Conservation (phyloP, 1,140 invertebrate genomes). For the Leptonema lineaticorne region DNA sequence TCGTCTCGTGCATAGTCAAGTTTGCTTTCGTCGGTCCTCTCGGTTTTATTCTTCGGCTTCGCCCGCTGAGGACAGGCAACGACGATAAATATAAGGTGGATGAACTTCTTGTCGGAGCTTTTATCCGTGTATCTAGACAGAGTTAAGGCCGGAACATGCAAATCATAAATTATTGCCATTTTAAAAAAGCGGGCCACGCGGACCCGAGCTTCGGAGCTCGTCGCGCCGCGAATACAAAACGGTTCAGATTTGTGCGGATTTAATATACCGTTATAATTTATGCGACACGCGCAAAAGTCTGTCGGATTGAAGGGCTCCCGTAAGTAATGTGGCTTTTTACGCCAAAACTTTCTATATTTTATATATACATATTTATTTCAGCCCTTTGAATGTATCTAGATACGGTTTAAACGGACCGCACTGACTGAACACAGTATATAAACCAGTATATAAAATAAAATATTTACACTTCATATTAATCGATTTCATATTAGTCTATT, state of each 20-base stretch:
- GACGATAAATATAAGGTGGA: conserved; percentile 43
- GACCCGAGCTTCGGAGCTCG: neutral
- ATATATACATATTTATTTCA: too few relatives aligned
- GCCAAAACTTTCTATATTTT: too few relatives aligned
- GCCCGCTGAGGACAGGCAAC: neutral
- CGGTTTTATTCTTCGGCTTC: neutral
- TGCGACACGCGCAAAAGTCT: conserved; percentile 29
- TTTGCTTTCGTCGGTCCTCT: neutral
- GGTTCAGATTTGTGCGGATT: conserved; percentile 36
- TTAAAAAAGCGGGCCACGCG: conserved; percentile 31
- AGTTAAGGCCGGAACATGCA: conserved; percentile 41
- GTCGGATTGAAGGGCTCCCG: neutral
- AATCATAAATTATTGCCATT: conserved; percentile 42
- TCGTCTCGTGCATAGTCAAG: too few relatives aligned
- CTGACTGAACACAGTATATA: too few relatives aligned
- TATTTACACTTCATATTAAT: too few relatives aligned
- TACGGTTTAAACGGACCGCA: too few relatives aligned
- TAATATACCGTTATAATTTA: conserved; percentile 42
- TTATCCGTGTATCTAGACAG: conserved; percentile 33
- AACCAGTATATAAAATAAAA: too few relatives aligned
- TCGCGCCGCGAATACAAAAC: conserved; percentile 34
- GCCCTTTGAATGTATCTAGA: too few relatives aligned
- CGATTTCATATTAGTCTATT: too few relatives aligned
- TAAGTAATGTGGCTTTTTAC: too few relatives aligned
- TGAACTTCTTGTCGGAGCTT: conserved; percentile 40